Base-by-base conservation (phyloP, 2,797 vertebrate genomes). In the Xiphophorus birchmanni region DNA sequence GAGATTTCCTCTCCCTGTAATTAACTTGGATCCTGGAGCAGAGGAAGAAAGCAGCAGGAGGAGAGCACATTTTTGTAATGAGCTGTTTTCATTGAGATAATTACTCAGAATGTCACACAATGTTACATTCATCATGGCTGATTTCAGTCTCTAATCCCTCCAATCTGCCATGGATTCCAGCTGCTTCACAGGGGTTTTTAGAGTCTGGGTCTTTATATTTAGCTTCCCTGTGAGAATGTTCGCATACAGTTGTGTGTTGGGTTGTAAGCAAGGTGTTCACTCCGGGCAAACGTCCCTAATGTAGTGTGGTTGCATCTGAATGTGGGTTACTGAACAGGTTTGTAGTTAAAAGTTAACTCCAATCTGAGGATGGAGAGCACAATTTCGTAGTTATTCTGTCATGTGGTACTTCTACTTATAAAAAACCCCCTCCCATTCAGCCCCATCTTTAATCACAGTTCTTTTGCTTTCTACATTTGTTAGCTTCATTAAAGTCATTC, bases 401-500 rank as follows among this genome's bases (percentile, higher is more conserved):
- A 79, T 76, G 56, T 79, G 79, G 47, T 63, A 81, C 80, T 73
- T 86, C 83, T 6, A 26, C 89, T 72, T 78, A 58, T 84, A 85
- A 80, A 58, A 85, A 50, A 4, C 2, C 44, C 40, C 32, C 81
- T 75, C 88, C 83, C 86, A 80, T 76, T 78, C 86, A 87, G 80
- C 78, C 40, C 76, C 80, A 80, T 92, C 92, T 95, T 94, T 93
- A 94, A 95, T 95, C 93, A 93, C 85, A 60, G 60, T 72, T 74
- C 93, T 92, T 95, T 90, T 90, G 88, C 87, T 93, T 92, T 93
- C 86, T 92, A 81, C 91, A 94, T 94, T 93, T 69, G 88, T 95
- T 92, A 89, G 88, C 94, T 95, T 95, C 92, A 94, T 95, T 95
- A 94, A 94, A 90, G 79, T 88, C 90, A 94, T 95, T 94, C 91